phyloP scores from a whole-genome alignment of 2,113 vertebrate species.

The Potamarius usumacintae region DNA sequence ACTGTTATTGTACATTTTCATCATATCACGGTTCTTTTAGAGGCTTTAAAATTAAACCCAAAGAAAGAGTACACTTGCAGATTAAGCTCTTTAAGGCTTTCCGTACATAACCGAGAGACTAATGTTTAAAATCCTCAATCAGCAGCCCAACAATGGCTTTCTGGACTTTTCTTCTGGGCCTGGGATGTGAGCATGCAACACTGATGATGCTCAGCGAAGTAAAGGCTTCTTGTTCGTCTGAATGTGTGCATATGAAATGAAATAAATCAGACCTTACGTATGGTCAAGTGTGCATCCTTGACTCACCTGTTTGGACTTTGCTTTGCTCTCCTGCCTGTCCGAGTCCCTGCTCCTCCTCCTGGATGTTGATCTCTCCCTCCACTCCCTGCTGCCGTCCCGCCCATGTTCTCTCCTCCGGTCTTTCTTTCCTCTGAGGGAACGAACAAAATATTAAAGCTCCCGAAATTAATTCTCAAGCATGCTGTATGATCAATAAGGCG shows the following conservation, averaged over 20 bases:
- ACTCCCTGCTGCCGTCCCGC: conserved; percentile 8
- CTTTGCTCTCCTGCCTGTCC: conserved; percentile 67
- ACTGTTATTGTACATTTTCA: not conserved
- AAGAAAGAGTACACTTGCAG: not conserved
- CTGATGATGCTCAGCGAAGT: not conserved
- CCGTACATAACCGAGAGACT: not conserved
- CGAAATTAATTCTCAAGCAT: not conserved
- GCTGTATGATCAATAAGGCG: not conserved
- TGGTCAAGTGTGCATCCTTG: too few species aligned
- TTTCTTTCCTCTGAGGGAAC: conserved; percentile 56
- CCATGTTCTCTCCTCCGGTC: conserved; percentile 36
- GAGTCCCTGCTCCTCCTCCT: conserved; percentile 82
- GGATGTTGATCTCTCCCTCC: conserved; percentile 24
- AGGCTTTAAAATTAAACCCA: not conserved
- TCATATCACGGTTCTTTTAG: too few species aligned
- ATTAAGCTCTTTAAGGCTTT: not conserved
- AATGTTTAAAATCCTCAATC: not conserved
- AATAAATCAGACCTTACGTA: not conserved
- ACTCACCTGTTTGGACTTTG: conserved; percentile 65
- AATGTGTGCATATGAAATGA: not conserved
- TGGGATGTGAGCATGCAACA: not conserved
- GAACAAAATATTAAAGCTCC: not conserved
- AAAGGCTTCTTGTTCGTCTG: not conserved
- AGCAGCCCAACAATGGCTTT: not conserved
- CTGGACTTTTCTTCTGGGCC: not conserved